These are phyloP conservation scores for Falco biarmicus DNA, from an alignment of 2,797 vertebrate genomes.

Conservation along the genomic window DNA sequence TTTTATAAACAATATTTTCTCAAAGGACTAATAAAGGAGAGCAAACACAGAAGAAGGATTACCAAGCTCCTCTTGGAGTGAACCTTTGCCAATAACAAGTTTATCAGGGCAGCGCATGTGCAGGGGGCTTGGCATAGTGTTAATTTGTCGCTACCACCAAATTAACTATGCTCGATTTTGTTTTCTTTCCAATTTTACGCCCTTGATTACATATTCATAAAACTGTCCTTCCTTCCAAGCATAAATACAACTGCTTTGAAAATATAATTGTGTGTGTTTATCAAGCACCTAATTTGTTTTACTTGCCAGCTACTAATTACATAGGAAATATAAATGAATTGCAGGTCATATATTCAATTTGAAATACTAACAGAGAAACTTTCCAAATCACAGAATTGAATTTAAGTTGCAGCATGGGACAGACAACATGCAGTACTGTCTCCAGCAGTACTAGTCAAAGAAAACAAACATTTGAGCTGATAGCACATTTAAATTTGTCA, in stretches of 20 bases:
- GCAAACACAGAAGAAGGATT: conserved; percentile 83
- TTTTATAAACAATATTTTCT: conserved; percentile 88
- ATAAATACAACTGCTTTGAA: conserved; percentile 77
- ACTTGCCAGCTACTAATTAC: conserved; percentile 78
- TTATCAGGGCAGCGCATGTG: conserved; percentile 92
- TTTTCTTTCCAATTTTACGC: conserved; percentile 85
- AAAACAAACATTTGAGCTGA: conserved; percentile 22
- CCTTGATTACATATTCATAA: conserved; percentile 81
- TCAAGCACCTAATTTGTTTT: conserved; percentile 80
- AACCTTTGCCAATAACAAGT: conserved; percentile 93
- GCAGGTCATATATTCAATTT: conserved; percentile 59
- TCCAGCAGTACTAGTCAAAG: background rate
- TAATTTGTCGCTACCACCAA: conserved; percentile 85
- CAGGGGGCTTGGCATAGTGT: conserved; percentile 80
- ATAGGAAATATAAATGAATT: conserved; percentile 74
- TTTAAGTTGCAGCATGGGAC: conserved; percentile 25
- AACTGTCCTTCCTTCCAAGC: conserved; percentile 75
- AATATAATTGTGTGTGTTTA: conserved; percentile 79
- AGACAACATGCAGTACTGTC: background rate
- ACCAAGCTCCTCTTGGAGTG: conserved; percentile 82
- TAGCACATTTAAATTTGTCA: conserved; percentile 40
- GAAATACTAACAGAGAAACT: conserved; percentile 41
- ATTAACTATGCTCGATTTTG: conserved; percentile 87
- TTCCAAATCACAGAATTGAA: conserved; percentile 21
- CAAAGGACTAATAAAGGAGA: conserved; percentile 90